Evolutionary conservation across 2,113 vertebrate species (phyloP).

Genomic region (Tenebrosternarchus preto): DNA sequence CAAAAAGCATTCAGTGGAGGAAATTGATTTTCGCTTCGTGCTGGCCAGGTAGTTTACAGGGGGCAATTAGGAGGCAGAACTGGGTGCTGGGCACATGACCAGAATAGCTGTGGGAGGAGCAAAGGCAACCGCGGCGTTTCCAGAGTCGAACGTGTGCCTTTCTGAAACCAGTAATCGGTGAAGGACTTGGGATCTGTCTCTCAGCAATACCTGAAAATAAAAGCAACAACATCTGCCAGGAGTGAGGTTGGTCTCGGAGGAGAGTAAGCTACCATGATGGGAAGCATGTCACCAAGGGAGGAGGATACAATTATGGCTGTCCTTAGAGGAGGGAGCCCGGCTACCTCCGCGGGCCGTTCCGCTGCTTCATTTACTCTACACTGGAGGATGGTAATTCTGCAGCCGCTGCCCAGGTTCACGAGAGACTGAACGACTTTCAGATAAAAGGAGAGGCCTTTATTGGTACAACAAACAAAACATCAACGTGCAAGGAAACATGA

Average conservation of each 20-base stretch:
- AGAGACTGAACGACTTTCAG: background rate
- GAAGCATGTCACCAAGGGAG: constrained; percentile 48
- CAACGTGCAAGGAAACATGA: background rate
- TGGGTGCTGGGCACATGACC: constrained; percentile 22
- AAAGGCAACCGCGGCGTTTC: constrained; percentile 18
- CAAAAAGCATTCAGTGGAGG: constrained; percentile 43
- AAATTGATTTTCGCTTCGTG: constrained; percentile 49
- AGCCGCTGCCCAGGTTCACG: constrained; percentile 5
- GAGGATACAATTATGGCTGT: constrained; percentile 52
- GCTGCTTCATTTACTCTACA: constrained; percentile 36
- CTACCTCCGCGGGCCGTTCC: constrained; percentile 35
- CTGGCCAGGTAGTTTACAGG: constrained; percentile 38
- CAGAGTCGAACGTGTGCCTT: constrained; percentile 35
- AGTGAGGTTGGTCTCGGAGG: constrained; percentile 62
- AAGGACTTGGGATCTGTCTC: constrained; percentile 44
- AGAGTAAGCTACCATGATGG: constrained; percentile 50
- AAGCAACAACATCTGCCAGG: constrained; percentile 55
- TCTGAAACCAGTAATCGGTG: constrained; percentile 32
- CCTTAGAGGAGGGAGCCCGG: constrained; percentile 39
- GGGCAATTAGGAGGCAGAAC: constrained; percentile 39
- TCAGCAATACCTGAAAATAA: constrained; percentile 49
- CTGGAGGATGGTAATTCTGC: constrained; percentile 35
- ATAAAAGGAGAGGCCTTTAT: background rate
- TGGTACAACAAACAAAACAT: background rate
- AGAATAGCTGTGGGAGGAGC: constrained; percentile 19